phyloP scores from a whole-genome alignment of 2,888 invertebrate species.

The Heteropelma amictum region DNA sequence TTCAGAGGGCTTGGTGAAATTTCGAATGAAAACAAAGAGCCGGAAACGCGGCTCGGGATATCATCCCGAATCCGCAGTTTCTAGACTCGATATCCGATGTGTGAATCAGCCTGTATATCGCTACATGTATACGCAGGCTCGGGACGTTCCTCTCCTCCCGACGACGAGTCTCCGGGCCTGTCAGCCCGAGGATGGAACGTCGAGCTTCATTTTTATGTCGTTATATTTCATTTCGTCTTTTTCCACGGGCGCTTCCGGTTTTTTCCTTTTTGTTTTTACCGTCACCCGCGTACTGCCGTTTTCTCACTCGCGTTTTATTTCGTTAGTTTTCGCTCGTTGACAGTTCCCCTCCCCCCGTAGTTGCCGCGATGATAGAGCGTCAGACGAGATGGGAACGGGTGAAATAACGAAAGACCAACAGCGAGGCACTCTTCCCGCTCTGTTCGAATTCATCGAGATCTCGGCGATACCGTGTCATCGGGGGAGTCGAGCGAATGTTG shows the following conservation, averaged over 20 bases:
- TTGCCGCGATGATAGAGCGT: constrained; percentile 21
- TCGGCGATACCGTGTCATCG: constrained; percentile 14
- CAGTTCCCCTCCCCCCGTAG: constrained; percentile 7
- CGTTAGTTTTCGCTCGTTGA: constrained; percentile 22
- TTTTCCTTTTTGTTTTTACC: constrained; percentile 24
- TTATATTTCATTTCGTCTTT: constrained; percentile 67
- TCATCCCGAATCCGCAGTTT: no score
- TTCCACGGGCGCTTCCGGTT: constrained; percentile 24
- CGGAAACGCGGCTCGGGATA: no score
- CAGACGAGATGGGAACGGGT: neutral
- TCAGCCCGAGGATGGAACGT: constrained; percentile 45
- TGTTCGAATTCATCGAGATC: constrained; percentile 19
- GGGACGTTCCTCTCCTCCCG: constrained; percentile 7
- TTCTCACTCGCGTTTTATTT: constrained; percentile 7
- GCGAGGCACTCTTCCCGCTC: neutral
- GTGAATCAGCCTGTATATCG: neutral
- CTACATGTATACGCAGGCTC: constrained; percentile 7
- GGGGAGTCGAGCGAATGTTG: constrained; percentile 36
- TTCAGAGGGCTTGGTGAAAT: no score
- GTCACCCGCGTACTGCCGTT: neutral
- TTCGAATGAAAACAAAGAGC: no score
- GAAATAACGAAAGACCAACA: constrained; percentile 21
- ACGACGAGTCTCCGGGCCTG: constrained; percentile 41
- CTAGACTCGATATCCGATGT: no score
- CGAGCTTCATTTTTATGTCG: constrained; percentile 69